Conservation (phyloP, 2,113 vertebrate genomes). For the Lamprotornis superbus region DNA sequence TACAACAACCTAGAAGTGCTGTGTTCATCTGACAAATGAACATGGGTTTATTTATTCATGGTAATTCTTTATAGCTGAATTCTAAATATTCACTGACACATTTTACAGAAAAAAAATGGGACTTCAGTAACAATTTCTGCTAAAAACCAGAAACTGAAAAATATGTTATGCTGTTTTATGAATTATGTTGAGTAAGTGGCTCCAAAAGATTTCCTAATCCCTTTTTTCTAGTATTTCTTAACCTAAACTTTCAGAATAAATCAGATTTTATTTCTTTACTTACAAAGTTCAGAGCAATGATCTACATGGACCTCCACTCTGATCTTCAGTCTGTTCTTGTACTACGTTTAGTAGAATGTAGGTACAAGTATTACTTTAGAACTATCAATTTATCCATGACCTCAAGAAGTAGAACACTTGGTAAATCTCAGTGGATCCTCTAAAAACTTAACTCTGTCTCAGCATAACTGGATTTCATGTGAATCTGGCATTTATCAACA, state of each 20-base stretch:
- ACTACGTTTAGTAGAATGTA: neutral
- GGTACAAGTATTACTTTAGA: neutral
- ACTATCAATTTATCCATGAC: neutral
- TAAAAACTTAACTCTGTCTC: neutral
- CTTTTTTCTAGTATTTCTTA: neutral
- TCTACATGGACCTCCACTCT: neutral
- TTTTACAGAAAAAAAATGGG: neutral
- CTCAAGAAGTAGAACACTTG: neutral
- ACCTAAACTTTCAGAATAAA: neutral
- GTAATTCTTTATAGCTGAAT: neutral
- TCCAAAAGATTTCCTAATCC: neutral
- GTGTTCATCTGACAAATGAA: constrained; percentile 1
- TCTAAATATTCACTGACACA: neutral
- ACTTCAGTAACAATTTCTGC: neutral
- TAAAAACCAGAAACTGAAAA: neutral
- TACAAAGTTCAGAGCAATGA: neutral
- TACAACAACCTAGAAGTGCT: neutral
- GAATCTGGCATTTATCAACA: neutral
- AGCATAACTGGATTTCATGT: neutral
- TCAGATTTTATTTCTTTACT: neutral
- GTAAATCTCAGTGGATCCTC: neutral
- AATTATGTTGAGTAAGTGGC: neutral
- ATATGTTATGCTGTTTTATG: neutral
- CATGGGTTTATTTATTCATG: constrained; percentile 5
- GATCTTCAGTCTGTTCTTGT: neutral